Evolutionary conservation across 2,797 vertebrate genomes (phyloP).

Genomic region (Neomorphus geoffroyi): DNA sequence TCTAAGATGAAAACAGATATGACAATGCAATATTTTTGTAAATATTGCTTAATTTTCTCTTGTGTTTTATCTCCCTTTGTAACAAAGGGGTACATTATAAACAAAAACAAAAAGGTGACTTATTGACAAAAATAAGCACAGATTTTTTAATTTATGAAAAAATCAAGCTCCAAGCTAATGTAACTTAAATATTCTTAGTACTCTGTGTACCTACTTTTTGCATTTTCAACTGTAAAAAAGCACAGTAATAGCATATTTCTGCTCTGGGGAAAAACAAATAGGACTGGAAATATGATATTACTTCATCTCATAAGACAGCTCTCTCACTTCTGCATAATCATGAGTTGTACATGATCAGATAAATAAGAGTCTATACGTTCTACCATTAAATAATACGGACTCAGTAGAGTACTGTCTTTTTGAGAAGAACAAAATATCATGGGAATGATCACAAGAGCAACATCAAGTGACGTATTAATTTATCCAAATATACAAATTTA

Average conservation of each 20-base stretch:
- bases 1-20: background rate
- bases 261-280: background rate
- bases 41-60: background rate
- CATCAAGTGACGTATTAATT: background rate
- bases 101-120: background rate
- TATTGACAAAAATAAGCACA: background rate
- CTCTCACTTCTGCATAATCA: background rate
- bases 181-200: background rate
- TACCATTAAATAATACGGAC: background rate
- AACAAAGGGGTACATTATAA: background rate
- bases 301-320: background rate
- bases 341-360: background rate
- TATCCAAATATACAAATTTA: background rate
- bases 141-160: background rate
- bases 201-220: background rate
- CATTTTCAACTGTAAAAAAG: background rate
- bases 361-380: background rate
- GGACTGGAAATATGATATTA: background rate
- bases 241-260: background rate
- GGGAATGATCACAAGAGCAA: background rate
- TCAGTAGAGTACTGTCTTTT: background rate
- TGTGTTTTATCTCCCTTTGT: background rate
- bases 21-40: background rate
- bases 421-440: background rate
- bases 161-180: background rate